Conservation (phyloP, 2,797 vertebrate species). For the Macroramphosus scolopax region DNA sequence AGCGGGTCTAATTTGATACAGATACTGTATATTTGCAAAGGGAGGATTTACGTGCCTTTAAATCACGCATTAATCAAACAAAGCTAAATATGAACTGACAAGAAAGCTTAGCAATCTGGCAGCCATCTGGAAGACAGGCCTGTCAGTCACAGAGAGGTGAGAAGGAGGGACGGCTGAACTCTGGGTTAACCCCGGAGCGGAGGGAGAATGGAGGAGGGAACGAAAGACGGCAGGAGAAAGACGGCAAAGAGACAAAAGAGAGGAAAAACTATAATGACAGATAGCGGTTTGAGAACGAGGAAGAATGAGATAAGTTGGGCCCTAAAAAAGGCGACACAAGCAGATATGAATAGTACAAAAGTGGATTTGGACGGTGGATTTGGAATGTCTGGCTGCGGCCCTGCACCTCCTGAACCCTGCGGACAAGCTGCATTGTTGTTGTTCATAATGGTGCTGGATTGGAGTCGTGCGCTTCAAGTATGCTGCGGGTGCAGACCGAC, state of each 20-base stretch:
- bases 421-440: conserved; percentile 27
- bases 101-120: conserved; percentile 68
- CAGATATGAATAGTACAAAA: conserved; percentile 40
- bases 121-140: conserved; percentile 71
- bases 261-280: conserved; percentile 24
- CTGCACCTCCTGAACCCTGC: conserved; percentile 24
- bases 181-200: conserved; percentile 40
- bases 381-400: conserved; percentile 24
- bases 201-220: conserved; percentile 1
- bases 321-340: conserved; percentile 38
- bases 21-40: conserved; percentile 63
- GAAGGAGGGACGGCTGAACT: conserved; percentile 63
- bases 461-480: conserved; percentile 10
- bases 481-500: conserved; percentile 10
- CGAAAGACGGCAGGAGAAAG: conserved; percentile 12
- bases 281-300: conserved; percentile 12
- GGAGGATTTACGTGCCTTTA: conserved; percentile 60
- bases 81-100: conserved; percentile 71
- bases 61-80: conserved; percentile 74
- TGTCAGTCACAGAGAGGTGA: conserved; percentile 72
- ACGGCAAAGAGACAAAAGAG: conserved; percentile 18
- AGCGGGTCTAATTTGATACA: conserved; percentile 63
- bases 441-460: conserved; percentile 28
- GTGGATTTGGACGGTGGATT: neutral
- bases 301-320: conserved; percentile 26